Evolutionary conservation across 2,888 invertebrate genomes (phyloP).

Genomic region (Cryptosula pallasiana): DNA sequence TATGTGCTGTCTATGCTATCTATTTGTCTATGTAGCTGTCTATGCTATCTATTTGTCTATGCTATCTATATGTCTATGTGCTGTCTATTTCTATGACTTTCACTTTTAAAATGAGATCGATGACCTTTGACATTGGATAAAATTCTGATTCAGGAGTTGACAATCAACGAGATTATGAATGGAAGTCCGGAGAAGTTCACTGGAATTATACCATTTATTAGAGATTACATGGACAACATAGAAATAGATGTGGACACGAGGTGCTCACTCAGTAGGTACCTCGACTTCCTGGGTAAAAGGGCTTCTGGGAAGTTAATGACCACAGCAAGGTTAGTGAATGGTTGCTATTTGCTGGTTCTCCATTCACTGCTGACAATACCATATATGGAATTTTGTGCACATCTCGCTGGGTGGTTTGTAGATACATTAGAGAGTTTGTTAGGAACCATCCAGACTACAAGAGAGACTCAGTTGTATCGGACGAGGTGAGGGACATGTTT

Average conservation of each 20-base stretch:
- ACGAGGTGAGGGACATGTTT: constrained; percentile 43
- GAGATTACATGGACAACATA: constrained; percentile 87
- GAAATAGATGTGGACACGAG: constrained; percentile 97
- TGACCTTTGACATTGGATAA: no score
- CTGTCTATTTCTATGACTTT: no score
- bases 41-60: no score
- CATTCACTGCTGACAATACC: not conserved
- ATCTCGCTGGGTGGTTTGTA: constrained; percentile 30
- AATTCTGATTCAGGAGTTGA: constrained; percentile 58
- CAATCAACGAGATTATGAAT: constrained; percentile 93
- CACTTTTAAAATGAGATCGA: no score
- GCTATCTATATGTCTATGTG: no score
- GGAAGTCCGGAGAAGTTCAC: constrained; percentile 75
- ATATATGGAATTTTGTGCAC: no score
- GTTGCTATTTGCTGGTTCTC: not conserved
- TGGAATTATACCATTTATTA: constrained; percentile 87
- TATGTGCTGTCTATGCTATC: no score
- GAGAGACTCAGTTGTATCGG: constrained; percentile 78
- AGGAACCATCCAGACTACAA: constrained; percentile 81
- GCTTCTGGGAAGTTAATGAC: constrained; percentile 50
- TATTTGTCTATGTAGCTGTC: no score
- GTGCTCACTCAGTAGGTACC: constrained; percentile 92
- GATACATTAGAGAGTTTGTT: constrained; percentile 88
- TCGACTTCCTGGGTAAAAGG: constrained; percentile 72
- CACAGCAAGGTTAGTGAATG: constrained; percentile 5